A percentile compares a stretch with the other conserved stretches of the same genome.
Evolutionary conservation across 1,140 invertebrate genomes (phyloP).

Genomic region (Holotrichia oblita): DNA sequence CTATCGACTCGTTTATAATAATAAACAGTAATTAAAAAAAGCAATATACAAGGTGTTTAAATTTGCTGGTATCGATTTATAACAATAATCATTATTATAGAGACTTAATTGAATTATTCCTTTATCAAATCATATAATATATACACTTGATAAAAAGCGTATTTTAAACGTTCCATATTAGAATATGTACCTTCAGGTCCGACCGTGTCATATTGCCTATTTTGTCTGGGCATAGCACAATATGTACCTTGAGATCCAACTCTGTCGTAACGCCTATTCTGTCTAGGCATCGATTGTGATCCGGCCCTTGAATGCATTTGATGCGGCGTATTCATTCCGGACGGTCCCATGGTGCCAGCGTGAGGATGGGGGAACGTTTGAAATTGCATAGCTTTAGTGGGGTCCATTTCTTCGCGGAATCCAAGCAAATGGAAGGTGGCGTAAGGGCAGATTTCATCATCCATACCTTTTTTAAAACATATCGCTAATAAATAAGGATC

Average conservation of each 20-base stretch:
- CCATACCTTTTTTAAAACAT: slow-evolving; percentile 74
- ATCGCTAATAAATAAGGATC: background rate
- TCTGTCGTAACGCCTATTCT: slow-evolving; percentile 58
- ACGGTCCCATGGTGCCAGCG: slow-evolving; percentile 81
- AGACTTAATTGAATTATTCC: too few relatives aligned
- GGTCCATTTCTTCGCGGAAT: slow-evolving; percentile 95
- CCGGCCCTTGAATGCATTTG: slow-evolving; percentile 83
- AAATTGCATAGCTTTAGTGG: slow-evolving; percentile 85
- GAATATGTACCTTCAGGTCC: slow-evolving; percentile 27
- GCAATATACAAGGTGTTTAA: background rate
- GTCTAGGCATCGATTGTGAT: slow-evolving; percentile 83
- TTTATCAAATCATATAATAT: too few relatives aligned
- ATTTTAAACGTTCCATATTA: background rate
- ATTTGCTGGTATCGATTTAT: too few relatives aligned
- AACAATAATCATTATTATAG: background rate
- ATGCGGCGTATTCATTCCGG: slow-evolving; percentile 69
- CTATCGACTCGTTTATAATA: too few relatives aligned
- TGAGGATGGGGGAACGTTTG: slow-evolving; percentile 90
- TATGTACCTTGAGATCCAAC: slow-evolving; percentile 59
- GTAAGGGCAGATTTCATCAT: slow-evolving; percentile 94
- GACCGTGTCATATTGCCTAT: slow-evolving; percentile 30
- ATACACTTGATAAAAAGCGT: background rate
- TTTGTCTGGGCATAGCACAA: slow-evolving; percentile 30
- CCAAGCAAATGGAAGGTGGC: slow-evolving; percentile 93
- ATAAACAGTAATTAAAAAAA: too few relatives aligned